These are phyloP conservation scores for Theonella swinhoei DNA, from an alignment of 37 sponge, comb jelly and placozoan species.

Conservation along the genomic window DNA sequence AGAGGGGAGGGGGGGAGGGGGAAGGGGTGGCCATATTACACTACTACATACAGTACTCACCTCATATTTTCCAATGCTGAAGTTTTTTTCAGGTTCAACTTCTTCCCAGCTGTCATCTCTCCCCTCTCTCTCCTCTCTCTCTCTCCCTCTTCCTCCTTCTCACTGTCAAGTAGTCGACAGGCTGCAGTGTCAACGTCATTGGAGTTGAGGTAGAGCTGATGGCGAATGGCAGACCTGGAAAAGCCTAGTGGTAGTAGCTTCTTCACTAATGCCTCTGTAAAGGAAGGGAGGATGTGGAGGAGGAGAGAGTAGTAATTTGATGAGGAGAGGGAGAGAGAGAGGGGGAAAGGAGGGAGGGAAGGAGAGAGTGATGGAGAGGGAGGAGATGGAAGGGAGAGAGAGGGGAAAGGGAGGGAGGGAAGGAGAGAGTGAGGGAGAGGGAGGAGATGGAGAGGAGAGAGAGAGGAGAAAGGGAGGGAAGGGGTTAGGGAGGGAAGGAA, in stretches of 20 bases:
- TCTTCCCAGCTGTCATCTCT: not conserved
- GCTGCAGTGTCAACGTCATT: slow-evolving; percentile 32
- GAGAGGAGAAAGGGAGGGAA: no score
- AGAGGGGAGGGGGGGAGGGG: no score
- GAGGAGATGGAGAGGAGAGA: no score
- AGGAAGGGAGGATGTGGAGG: not conserved
- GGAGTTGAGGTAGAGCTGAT: slow-evolving; percentile 35
- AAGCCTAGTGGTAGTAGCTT: slow-evolving; percentile 65
- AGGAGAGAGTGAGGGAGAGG: no score
- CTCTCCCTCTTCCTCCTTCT: not conserved
- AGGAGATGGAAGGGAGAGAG: not conserved
- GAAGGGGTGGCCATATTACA: no score
- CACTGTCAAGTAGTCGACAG: not conserved
- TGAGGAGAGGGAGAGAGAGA: not conserved
- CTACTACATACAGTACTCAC: no score
- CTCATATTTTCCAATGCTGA: slow-evolving; percentile 31
- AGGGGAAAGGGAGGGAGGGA: not conserved
- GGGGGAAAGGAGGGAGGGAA: not conserved
- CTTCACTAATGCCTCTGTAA: slow-evolving; percentile 51
- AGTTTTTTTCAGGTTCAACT: not conserved
- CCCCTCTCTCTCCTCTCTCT: not conserved
- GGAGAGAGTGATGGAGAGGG: not conserved
- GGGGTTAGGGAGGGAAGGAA: not conserved
- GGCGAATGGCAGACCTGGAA: slow-evolving; percentile 51
- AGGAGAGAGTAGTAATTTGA: not conserved